phyloP scores from a whole-genome alignment of 2,113 vertebrate species.

The Phaethon lepturus region DNA sequence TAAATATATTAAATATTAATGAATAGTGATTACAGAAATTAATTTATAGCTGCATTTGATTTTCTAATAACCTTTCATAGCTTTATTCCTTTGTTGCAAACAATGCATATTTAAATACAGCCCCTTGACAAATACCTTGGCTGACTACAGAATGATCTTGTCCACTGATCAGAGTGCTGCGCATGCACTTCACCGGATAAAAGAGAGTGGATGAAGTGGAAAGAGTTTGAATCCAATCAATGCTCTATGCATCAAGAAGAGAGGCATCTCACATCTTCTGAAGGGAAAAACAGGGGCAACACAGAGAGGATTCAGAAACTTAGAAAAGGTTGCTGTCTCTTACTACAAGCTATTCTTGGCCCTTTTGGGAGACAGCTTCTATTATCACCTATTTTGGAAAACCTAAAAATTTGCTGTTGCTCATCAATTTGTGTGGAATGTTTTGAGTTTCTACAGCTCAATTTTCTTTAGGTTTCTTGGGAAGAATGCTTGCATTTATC shows the following conservation, averaged over 20 bases:
- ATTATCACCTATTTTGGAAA: neutral
- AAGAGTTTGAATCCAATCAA: neutral
- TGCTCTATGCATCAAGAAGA: neutral
- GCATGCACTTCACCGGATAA: neutral
- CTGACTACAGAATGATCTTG: constrained; percentile 4
- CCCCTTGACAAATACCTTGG: constrained; percentile 12
- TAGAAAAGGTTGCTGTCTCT: neutral
- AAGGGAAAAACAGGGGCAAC: neutral
- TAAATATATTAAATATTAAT: constrained; percentile 84
- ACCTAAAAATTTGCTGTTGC: neutral
- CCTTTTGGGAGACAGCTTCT: neutral
- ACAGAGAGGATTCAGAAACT: neutral
- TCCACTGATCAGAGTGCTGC: neutral
- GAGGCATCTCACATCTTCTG: neutral
- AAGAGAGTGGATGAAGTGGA: neutral
- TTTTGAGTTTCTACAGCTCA: neutral
- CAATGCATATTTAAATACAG: constrained; percentile 57
- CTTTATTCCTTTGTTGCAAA: constrained; percentile 54
- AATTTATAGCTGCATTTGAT: constrained; percentile 77
- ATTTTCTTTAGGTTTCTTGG: neutral
- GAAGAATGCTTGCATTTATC: neutral
- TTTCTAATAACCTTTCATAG: constrained; percentile 65
- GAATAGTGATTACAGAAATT: constrained; percentile 75
- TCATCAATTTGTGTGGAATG: neutral
- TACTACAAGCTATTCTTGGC: neutral